Percentiles rank a stretch among this genome's conserved stretches.
Evolutionary conservation across 2,888 invertebrate genomes (phyloP).

Genomic region (Drosophila atripex): DNA sequence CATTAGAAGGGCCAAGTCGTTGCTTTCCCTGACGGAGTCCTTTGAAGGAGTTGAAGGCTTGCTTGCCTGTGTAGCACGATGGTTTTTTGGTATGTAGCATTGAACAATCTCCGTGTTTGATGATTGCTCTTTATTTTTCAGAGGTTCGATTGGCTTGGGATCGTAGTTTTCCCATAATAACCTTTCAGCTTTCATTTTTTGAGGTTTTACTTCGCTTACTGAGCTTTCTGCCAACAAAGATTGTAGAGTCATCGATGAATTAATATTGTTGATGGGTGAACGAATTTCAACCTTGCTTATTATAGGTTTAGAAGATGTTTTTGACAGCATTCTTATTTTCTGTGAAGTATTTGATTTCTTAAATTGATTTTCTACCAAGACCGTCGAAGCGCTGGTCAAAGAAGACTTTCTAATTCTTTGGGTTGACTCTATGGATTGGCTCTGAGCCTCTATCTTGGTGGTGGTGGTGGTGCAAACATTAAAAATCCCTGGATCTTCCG

Average conservation of each 20-base stretch:
- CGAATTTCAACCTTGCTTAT: neutral
- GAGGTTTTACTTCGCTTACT: too few species aligned
- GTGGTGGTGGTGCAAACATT: neutral
- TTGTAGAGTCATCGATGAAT: neutral
- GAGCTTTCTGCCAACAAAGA: neutral
- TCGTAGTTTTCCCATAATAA: neutral
- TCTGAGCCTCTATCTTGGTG: neutral
- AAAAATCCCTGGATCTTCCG: neutral
- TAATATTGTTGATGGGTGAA: neutral
- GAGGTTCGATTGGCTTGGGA: neutral
- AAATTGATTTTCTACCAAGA: neutral
- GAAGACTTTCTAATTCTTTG: conserved; percentile 15
- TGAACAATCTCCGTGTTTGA: neutral
- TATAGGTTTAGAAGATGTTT: neutral
- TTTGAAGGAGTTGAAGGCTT: neutral
- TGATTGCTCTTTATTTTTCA: neutral
- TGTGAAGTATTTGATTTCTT: neutral
- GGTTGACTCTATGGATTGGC: neutral
- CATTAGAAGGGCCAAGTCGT: conserved; percentile 31
- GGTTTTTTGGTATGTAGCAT: neutral
- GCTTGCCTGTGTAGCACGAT: neutral
- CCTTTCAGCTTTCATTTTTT: too few species aligned
- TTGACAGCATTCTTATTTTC: neutral
- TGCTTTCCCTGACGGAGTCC: neutral
- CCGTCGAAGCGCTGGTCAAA: neutral